Percentiles rank a stretch among this genome's conserved stretches.
These are phyloP conservation scores for Stratiomys singularior DNA, from an alignment of 2,888 invertebrate genomes.

Conservation along the genomic window DNA sequence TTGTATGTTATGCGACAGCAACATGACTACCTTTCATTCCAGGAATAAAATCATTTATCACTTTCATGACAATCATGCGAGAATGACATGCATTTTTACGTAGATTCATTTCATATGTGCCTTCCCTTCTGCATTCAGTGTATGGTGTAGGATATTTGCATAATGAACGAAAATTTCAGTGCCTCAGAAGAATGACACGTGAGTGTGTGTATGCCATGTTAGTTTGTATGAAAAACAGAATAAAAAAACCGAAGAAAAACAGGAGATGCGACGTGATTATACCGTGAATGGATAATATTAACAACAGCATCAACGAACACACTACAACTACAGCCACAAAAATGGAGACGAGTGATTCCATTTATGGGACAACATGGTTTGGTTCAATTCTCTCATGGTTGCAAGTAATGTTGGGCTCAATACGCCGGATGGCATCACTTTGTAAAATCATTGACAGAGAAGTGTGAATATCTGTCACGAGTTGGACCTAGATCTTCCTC, in stretches of 20 bases:
- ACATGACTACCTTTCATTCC: conserved; percentile 23
- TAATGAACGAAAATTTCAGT: conserved; percentile 17
- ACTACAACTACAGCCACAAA: too few relatives aligned
- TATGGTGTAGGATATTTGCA: background rate
- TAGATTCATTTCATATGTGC: background rate
- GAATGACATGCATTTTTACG: conserved; percentile 38
- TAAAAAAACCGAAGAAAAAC: background rate
- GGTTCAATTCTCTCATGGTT: too few relatives aligned
- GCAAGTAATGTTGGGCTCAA: too few relatives aligned
- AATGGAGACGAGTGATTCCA: too few relatives aligned
- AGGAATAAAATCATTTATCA: conserved; percentile 42
- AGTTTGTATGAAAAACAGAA: background rate
- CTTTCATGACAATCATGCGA: conserved; percentile 32
- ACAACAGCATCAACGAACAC: too few relatives aligned
- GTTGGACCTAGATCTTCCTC: too few relatives aligned
- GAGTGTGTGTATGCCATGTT: background rate
- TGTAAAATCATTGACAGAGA: too few relatives aligned
- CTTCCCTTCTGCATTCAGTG: background rate
- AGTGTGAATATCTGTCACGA: too few relatives aligned
- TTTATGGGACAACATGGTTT: too few relatives aligned
- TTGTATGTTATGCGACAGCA: conserved; percentile 18
- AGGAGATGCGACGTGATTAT: too few relatives aligned
- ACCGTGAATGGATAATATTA: too few relatives aligned
- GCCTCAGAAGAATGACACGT: background rate
- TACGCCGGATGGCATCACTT: too few relatives aligned